Evolutionary conservation across 2,888 invertebrate species (phyloP), one percentile per base, ranked within the genome.

Genomic region (Nysson spinosus): DNA sequence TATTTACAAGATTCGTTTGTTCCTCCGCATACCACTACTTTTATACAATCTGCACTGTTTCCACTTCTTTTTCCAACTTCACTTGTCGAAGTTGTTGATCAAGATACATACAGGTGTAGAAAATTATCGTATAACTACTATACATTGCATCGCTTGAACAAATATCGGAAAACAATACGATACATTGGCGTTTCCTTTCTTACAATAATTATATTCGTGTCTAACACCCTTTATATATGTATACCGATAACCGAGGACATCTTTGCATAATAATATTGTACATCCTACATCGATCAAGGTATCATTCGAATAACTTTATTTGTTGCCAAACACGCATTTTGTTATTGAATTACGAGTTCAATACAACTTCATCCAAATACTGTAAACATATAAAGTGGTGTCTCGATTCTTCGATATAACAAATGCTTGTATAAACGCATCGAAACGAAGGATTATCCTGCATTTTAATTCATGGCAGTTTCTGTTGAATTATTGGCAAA

Each of bases 1-100:
- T 75, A 75, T 75, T 75, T 75, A 75, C 75, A 75, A 61, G 43
- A 61, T 63, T 60, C 46, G 49, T 34, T 57, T 60, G 50, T 58
- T 35, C 20, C 51, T 44, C 39, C 35, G 44, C 42, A 39, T 44
- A 47, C 17, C 16, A 46, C 55, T 65, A 65, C 26, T 47, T 64
- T 74, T 68, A 71, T 68, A 74, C 64, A 64, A 30, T 37, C 44
- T 28, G 30, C 39, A 12, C 17, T n/a, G 11, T 12, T 51, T 46
- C 49, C 12, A 26, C 44, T 44, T 22, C 34, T 54, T n/a, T 39
- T 42, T 9, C 50, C 26, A 24, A 37, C 30, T 44, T 34, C 28
- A 17, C 40, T n/a, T 2, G n/a, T 3, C 16, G 37, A 30, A 20
- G 11, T 40, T 20, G 34, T 14, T 19, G 12, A 35, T 68, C 52